phyloP scores from a whole-genome alignment of 2,113 vertebrate genomes.

The Hirundichthys speculiger region DNA sequence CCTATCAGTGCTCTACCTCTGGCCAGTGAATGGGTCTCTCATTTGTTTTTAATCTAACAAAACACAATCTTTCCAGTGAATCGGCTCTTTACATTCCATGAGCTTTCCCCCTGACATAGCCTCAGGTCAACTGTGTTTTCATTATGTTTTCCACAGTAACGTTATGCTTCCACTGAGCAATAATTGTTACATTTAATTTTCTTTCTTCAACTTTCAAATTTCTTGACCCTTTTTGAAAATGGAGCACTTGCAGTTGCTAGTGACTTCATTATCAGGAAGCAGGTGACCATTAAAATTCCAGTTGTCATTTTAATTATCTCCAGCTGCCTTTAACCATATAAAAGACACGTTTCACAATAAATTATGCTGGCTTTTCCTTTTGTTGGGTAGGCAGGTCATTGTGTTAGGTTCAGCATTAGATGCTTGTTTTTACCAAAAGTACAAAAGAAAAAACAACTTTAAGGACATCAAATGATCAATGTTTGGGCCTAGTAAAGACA shows the following conservation, averaged over 20 bases:
- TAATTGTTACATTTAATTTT: not conserved
- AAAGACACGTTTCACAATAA: no score
- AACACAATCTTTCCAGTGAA: conserved; percentile 1
- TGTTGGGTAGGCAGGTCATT: no score
- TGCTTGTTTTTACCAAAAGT: no score
- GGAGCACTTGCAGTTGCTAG: not conserved
- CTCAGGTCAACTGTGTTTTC: not conserved
- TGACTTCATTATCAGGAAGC: not conserved
- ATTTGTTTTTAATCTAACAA: conserved; percentile 11
- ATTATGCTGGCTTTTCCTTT: no score
- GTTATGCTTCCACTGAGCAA: not conserved
- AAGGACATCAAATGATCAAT: no score
- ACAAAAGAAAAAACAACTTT: no score
- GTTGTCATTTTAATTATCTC: no score
- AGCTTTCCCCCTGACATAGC: not conserved
- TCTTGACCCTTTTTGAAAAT: not conserved
- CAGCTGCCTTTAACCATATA: no score
- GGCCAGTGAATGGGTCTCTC: not conserved
- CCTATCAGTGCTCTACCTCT: conserved; percentile 9
- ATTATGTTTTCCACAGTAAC: not conserved
- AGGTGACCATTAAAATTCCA: no score
- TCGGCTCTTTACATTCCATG: conserved; percentile 5
- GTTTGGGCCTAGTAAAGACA: no score
- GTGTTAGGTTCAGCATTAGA: no score
- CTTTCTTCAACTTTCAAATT: not conserved